These are phyloP conservation scores for Hydriomena furcata DNA, from an alignment of 2,888 invertebrate species.

Conservation along the genomic window DNA sequence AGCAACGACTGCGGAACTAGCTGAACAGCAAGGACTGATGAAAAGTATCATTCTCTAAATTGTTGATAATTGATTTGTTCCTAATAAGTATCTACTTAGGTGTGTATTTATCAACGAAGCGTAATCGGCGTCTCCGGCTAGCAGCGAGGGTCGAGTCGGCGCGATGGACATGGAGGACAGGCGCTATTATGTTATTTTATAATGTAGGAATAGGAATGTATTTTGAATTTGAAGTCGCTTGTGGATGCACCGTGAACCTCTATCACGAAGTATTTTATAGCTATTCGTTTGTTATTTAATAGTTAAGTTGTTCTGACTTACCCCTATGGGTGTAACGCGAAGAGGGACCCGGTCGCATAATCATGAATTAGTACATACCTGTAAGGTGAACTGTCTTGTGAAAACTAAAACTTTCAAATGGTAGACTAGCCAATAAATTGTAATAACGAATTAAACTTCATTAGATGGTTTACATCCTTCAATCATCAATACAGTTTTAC, in stretches of 20 bases:
- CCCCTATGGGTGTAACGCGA: slow-evolving; percentile 22
- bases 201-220: slow-evolving; percentile 18
- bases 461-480: too few relatives aligned
- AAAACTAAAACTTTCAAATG: background rate
- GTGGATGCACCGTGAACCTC: slow-evolving; percentile 30
- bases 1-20: background rate
- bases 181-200: slow-evolving; percentile 15
- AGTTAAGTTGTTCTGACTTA: slow-evolving; percentile 18
- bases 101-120: too few relatives aligned
- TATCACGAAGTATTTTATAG: slow-evolving; percentile 22
- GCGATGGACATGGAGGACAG: background rate
- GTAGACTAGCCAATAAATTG: background rate
- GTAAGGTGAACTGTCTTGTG: background rate
- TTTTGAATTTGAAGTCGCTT: slow-evolving; percentile 28
- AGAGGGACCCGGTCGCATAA: slow-evolving; percentile 25
- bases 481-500: too few relatives aligned
- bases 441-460: background rate
- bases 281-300: slow-evolving; percentile 22
- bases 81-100: too few relatives aligned
- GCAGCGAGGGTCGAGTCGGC: too few relatives aligned
- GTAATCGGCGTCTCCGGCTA: too few relatives aligned
- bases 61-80: background rate
- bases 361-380: slow-evolving; percentile 3
- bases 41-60: background rate
- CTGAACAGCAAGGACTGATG: background rate